These are phyloP conservation scores for Phaethornis superciliosus DNA, from an alignment of 2,113 vertebrate genomes.

Conservation along the genomic window DNA sequence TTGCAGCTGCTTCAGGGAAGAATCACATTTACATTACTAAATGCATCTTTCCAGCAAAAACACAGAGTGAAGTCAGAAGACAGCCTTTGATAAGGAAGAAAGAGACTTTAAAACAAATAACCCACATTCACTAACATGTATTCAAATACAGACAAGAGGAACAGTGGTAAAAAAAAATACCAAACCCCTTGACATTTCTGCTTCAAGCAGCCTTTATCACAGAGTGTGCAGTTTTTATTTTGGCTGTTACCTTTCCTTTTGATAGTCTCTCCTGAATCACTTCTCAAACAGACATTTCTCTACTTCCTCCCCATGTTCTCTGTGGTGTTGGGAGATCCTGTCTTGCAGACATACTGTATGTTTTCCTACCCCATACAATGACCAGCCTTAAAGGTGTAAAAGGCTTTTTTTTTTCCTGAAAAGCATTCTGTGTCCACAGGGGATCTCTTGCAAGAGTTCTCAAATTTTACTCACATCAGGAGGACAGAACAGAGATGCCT, in stretches of 20 bases:
- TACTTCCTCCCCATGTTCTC: not conserved
- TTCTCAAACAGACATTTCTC: constrained; percentile 38
- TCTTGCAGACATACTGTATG: not conserved
- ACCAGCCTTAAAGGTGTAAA: not conserved
- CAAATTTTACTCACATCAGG: not conserved
- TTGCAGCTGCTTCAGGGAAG: constrained; percentile 65
- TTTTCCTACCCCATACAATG: not conserved
- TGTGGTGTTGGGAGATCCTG: not conserved
- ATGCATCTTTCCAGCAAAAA: constrained; percentile 63
- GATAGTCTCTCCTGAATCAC: constrained; percentile 35
- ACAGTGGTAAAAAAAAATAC: constrained; percentile 20
- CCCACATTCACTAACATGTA: constrained; percentile 59
- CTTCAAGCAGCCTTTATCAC: constrained; percentile 61
- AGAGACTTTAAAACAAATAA: constrained; percentile 72
- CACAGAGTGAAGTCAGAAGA: constrained; percentile 60
- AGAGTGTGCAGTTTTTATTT: not conserved
- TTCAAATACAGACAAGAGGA: constrained; percentile 67
- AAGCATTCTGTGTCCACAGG: not conserved
- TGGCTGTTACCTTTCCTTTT: constrained; percentile 60
- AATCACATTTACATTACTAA: constrained; percentile 75
- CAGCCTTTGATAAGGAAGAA: constrained; percentile 72
- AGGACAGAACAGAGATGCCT: not conserved
- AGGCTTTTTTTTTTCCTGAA: not conserved
- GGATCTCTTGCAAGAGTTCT: not conserved
- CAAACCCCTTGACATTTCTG: constrained; percentile 49